Conservation (phyloP, 2,797 vertebrate genomes). For the Oreochromis grahami region DNA sequence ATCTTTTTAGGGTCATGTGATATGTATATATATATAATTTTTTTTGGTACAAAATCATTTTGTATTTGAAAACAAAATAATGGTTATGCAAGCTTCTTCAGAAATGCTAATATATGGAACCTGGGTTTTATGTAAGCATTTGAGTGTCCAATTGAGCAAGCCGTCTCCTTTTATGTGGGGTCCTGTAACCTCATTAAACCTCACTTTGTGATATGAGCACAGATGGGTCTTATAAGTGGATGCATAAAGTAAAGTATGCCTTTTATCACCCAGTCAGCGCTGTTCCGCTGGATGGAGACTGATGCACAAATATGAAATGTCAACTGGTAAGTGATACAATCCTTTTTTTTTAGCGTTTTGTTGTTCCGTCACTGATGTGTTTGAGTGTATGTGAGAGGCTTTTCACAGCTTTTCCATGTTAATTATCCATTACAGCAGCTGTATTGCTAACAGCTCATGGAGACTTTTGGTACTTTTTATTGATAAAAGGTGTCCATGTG, state of each 20-base stretch:
- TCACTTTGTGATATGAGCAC: not conserved
- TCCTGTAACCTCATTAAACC: slow-evolving; percentile 4
- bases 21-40: accelerated
- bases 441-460: not conserved
- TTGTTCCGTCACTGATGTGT: not conserved
- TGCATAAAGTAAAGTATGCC: slow-evolving; percentile 19
- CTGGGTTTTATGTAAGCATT: not conserved
- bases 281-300: not conserved
- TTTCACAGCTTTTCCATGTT: not conserved
- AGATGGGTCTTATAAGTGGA: slow-evolving; percentile 7
- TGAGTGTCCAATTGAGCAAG: not conserved
- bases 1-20: not conserved
- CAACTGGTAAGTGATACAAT: not conserved
- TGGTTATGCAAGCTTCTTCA: not conserved
- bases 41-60: not conserved
- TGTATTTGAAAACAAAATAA: not conserved
- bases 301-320: not conserved
- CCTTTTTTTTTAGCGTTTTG: not conserved
- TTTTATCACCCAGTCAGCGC: not conserved
- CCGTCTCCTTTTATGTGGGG: not conserved
- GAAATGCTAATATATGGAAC: not conserved
- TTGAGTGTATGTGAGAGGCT: not conserved
- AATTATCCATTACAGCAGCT: not conserved
- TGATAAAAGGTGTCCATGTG: not conserved
- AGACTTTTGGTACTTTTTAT: not conserved